phyloP scores from a whole-genome alignment of 2,888 invertebrate species.

The Cryptosula pallasiana region DNA sequence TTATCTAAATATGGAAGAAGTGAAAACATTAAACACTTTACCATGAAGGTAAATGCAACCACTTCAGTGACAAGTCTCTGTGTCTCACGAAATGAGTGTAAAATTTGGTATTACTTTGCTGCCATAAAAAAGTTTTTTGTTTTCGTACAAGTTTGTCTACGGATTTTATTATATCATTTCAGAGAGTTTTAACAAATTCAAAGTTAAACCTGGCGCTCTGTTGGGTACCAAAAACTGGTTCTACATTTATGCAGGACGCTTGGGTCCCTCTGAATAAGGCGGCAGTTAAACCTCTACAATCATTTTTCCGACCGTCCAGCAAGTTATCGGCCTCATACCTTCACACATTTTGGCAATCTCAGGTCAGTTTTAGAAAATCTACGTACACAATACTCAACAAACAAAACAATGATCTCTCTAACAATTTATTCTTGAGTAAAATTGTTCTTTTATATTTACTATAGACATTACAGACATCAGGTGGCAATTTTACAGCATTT shows the following conservation, averaged over 20 bases:
- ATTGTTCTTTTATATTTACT: too few species aligned
- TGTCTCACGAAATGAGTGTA: too few species aligned
- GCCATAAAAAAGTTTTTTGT: not conserved
- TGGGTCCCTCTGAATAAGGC: not conserved
- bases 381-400: too few species aligned
- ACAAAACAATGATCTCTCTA: too few species aligned
- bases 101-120: not conserved
- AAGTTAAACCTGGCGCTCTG: slow-evolving; percentile 11
- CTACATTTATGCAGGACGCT: slow-evolving; percentile 1
- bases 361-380: too few species aligned
- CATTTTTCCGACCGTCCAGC: not conserved
- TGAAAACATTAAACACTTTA: not conserved
- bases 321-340: not conserved
- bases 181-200: not conserved
- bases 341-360: not conserved
- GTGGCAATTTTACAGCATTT: not conserved
- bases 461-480: not conserved
- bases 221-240: slow-evolving; percentile 5
- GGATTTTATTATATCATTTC: not conserved
- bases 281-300: not conserved
- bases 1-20: not conserved
- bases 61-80: too few species aligned
- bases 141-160: not conserved
- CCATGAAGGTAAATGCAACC: slow-evolving; percentile 14
- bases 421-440: too few species aligned